Base-by-base conservation (phyloP, 2,888 invertebrate species). In the Toxonevra muliebris region DNA sequence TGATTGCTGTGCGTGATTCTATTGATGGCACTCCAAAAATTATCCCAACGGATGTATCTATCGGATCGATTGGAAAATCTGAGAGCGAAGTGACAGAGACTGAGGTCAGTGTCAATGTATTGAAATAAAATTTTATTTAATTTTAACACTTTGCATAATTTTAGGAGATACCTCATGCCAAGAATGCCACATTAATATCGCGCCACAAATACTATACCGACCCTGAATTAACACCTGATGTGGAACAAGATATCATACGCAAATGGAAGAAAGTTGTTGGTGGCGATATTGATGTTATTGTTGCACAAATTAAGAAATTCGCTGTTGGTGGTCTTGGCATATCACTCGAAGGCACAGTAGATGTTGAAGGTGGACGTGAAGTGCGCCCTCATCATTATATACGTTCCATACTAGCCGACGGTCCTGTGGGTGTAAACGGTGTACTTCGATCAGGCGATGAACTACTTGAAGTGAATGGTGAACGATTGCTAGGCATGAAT, bases 381-480 rank as follows among this genome's bases (percentile, higher is more conserved):
- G 96, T 98, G 54, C 89, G 98, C 68, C 98, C 99, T 2, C 99
- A 99, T 86, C 99, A 98, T 87, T 98, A 98, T 86, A 98, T 99
- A 81, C 91, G 98, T 75, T 96, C 96, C 64, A 97, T 99, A 78
- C 88, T 98, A 77, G 92, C 95, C n/a, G 97, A 98, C 85, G 98
- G 99, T 1, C 98, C 99, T 0, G 98, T 99, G 2, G 98, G 98
- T 7, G 90, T 93, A 74, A 97, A 96, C 80, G 94, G 91, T 7
- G 90, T 91, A 59, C 89, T 99, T 45, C 90, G 92, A 74, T 95
- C 97, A 13, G 98, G 98, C 1, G 99, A 99, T 86, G 99, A 99
- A 86, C 87, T 99, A 69, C 88, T 99, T 77, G 91, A 96, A 90
- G 96, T 97, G 63, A 97, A 98, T 86, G 95, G 96, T 0, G 92